A percentile compares a stretch with the other conserved stretches of the same genome.
Evolutionary conservation across 2,888 invertebrate species (phyloP).

Genomic region (Pachliopta kotzebuea): DNA sequence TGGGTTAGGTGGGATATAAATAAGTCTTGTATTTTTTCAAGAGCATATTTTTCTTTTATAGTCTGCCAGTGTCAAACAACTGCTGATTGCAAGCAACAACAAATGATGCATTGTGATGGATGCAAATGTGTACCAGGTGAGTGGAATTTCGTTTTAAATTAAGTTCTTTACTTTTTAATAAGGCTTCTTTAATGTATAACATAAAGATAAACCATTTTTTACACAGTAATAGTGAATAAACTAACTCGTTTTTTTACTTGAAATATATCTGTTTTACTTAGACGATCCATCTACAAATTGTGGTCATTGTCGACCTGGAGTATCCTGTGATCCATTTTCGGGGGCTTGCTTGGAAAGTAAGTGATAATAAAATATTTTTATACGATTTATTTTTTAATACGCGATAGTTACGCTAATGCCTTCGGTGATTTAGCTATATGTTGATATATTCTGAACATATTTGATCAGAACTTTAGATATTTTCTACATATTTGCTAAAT

Average conservation of each 20-base stretch:
- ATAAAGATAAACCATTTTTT: too few relatives aligned
- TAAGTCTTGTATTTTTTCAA: background rate
- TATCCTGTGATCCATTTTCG: constrained; percentile 88
- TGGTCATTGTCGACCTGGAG: constrained; percentile 89
- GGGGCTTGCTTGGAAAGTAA: constrained; percentile 93
- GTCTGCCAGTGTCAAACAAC: constrained; percentile 86
- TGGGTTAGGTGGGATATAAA: background rate
- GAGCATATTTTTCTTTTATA: constrained; percentile 49
- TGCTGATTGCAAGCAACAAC: constrained; percentile 82
- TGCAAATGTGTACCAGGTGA: constrained; percentile 84
- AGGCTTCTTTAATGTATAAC: too few relatives aligned
- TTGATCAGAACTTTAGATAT: constrained; percentile 15
- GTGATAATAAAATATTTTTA: constrained; percentile 42
- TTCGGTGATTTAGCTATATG: constrained; percentile 33
- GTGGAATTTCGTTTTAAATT: background rate
- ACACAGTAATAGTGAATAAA: background rate
- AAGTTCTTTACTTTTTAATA: background rate
- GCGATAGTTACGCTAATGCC: constrained; percentile 29
- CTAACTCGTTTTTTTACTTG: background rate
- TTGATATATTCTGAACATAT: constrained; percentile 25
- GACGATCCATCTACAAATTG: constrained; percentile 76
- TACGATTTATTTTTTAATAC: constrained; percentile 19
- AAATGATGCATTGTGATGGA: constrained; percentile 83
- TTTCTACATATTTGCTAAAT: constrained; percentile 13
- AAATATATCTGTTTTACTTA: constrained; percentile 9